These are phyloP conservation scores for Scatophagus argus DNA, from an alignment of 2,113 vertebrate genomes.

Conservation along the genomic window DNA sequence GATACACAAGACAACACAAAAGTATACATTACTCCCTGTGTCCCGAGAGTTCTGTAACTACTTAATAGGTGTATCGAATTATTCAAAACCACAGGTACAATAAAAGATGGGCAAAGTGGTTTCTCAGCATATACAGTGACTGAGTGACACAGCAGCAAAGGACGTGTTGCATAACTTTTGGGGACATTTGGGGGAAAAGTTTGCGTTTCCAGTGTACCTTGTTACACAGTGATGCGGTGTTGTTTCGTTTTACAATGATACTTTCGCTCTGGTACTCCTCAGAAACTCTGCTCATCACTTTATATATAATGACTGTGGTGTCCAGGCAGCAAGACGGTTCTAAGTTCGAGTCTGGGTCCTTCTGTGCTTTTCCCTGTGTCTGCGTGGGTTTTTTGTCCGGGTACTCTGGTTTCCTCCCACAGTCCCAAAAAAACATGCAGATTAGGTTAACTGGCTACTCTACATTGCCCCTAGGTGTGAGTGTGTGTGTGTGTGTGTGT, in stretches of 20 bases:
- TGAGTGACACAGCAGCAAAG: neutral
- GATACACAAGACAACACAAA: slow-evolving; percentile 31
- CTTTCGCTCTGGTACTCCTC: neutral
- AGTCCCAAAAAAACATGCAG: no score
- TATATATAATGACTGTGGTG: neutral
- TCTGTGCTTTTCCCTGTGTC: no score
- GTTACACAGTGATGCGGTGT: slow-evolving; percentile 4
- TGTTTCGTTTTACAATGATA: neutral
- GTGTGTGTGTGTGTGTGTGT: no score
- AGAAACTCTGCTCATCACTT: neutral
- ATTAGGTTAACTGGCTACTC: no score
- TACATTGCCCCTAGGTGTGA: no score
- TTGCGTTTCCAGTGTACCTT: neutral
- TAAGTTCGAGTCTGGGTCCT: no score
- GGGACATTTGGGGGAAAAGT: neutral
- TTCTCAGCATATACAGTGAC: slow-evolving; percentile 63
- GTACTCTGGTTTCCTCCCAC: no score
- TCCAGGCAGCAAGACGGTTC: no score
- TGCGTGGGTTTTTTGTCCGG: no score
- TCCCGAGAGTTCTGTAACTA: slow-evolving; percentile 3
- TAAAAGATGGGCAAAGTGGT: neutral
- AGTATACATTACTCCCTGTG: slow-evolving; percentile 52
- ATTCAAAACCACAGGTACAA: slow-evolving; percentile 16
- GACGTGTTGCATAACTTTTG: neutral
- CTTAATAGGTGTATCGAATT: slow-evolving; percentile 39